Percentiles rank a stretch among this genome's conserved stretches.
Conservation (phyloP, 2,113 vertebrate genomes). For the Nesogale talazaci region DNA sequence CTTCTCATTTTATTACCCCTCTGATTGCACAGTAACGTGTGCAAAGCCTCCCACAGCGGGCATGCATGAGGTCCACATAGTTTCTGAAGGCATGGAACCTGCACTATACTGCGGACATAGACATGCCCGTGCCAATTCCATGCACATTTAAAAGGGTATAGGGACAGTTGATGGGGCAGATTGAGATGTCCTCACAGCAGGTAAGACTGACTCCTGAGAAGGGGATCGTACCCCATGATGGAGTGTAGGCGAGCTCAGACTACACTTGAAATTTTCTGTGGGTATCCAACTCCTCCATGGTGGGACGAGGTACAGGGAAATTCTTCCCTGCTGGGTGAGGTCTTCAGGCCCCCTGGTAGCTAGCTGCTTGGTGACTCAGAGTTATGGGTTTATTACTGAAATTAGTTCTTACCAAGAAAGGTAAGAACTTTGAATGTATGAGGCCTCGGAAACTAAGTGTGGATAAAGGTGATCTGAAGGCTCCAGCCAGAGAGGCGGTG, state of each 20-base stretch:
- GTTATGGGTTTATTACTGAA: neutral
- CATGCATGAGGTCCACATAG: rapidly evolving
- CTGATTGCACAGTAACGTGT: neutral
- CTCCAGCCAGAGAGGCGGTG: neutral
- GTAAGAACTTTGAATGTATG: neutral
- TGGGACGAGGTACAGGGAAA: no score
- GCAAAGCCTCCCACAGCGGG: neutral
- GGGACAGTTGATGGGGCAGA: neutral
- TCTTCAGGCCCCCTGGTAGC: rapidly evolving
- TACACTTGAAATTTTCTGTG: neutral
- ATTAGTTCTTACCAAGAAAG: neutral
- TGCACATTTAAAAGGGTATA: neutral
- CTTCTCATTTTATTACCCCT: neutral
- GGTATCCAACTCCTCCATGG: rapidly evolving
- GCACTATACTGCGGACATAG: neutral
- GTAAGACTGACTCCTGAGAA: no score
- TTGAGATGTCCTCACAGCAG: rapidly evolving
- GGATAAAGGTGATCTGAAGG: neutral
- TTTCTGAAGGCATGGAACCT: neutral
- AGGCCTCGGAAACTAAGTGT: neutral
- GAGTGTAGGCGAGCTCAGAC: neutral
- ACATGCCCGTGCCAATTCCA: rapidly evolving
- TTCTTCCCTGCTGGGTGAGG: neutral
- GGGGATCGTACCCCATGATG: rapidly evolving
- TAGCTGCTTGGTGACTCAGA: rapidly evolving